Conservation (phyloP, 2,888 invertebrate species). For the Heliconius erato region DNA sequence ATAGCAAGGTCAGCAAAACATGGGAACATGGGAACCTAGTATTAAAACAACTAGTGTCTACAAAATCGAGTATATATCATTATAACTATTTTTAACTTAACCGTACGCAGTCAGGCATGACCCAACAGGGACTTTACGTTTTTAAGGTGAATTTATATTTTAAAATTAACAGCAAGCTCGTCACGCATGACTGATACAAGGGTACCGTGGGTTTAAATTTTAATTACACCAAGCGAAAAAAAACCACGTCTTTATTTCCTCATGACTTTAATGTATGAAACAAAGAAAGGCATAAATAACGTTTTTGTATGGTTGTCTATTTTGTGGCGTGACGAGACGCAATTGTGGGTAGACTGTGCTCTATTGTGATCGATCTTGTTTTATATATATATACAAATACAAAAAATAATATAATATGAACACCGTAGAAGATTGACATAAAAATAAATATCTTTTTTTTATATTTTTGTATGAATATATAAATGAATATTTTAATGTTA, state of each 20-base stretch:
- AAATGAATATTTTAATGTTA: no score
- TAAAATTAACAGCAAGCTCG: not conserved
- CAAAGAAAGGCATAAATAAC: conserved; percentile 13
- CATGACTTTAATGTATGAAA: not conserved
- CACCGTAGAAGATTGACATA: no score
- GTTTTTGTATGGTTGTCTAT: not conserved
- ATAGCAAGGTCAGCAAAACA: no score
- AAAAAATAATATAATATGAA: not conserved
- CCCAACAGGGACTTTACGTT: not conserved
- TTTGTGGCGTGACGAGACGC: conserved; percentile 16
- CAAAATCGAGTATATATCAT: no score
- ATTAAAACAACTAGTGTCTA: no score
- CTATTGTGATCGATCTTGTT: conserved; percentile 25
- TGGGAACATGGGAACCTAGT: no score
- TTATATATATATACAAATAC: conserved; percentile 18
- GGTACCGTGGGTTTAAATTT: not conserved
- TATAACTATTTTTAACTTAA: no score
- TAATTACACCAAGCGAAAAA: conserved; percentile 2
- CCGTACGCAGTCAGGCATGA: not conserved
- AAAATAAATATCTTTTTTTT: no score
- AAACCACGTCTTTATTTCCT: not conserved
- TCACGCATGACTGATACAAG: conserved; percentile 4
- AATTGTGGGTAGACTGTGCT: conserved; percentile 17
- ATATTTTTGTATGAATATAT: no score
- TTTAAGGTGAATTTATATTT: not conserved